Conservation (phyloP, 2,113 vertebrate species). For the Archocentrus centrarchus region DNA sequence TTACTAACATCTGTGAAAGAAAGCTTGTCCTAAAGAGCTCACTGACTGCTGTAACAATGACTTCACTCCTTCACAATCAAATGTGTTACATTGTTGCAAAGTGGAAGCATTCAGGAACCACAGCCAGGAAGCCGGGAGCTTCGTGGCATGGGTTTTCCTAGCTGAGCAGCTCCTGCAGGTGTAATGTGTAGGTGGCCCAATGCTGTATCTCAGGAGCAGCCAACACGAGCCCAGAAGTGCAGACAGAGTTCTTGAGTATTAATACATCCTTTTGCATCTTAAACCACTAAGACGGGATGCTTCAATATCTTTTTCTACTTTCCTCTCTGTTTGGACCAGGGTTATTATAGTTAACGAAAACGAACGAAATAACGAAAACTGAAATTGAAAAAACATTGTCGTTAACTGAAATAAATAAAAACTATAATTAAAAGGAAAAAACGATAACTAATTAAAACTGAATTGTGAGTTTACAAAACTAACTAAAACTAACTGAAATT, state of each 20-base stretch:
- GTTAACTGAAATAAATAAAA: too few relatives aligned
- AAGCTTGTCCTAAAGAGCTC: too few relatives aligned
- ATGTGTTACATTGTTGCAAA: background rate
- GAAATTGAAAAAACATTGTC: too few relatives aligned
- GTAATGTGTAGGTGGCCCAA: background rate
- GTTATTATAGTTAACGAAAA: too few relatives aligned
- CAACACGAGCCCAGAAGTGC: background rate
- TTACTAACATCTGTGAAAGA: too few relatives aligned
- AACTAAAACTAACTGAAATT: too few relatives aligned
- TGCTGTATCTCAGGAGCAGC: background rate
- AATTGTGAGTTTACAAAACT: too few relatives aligned
- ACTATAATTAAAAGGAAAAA: too few relatives aligned
- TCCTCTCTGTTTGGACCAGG: background rate
- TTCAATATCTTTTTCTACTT: background rate
- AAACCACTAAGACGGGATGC: background rate
- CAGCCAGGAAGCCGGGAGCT: background rate
- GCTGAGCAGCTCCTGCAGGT: background rate
- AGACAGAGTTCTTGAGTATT: background rate
- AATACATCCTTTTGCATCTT: background rate
- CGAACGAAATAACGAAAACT: too few relatives aligned
- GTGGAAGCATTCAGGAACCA: background rate
- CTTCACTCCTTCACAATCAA: background rate
- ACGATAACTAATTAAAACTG: too few relatives aligned
- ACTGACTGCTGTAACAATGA: background rate
- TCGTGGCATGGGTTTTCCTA: background rate